Conservation (phyloP, 2,797 vertebrate genomes). For the Poecilia gillii region DNA sequence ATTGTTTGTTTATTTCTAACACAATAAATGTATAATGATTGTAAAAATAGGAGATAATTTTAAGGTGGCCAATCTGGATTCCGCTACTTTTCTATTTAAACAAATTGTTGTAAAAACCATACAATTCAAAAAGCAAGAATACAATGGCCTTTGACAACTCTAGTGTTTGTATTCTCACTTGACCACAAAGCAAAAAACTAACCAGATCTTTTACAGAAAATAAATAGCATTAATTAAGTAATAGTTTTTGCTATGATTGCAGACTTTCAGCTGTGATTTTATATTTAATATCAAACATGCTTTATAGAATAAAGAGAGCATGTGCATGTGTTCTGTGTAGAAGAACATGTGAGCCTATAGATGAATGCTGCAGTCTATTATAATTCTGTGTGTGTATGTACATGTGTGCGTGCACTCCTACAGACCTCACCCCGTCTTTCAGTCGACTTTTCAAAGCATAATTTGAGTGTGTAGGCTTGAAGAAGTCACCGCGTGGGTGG, state of each 20-base stretch:
- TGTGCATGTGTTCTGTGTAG: neutral
- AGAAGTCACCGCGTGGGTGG: slow-evolving; percentile 77
- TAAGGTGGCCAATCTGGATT: neutral
- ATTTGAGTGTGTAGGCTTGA: slow-evolving; percentile 63
- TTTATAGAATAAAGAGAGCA: neutral
- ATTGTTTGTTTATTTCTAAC: neutral
- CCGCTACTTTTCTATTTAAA: neutral
- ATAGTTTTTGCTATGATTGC: neutral
- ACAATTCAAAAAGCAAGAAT: neutral
- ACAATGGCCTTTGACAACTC: neutral
- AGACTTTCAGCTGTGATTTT: neutral
- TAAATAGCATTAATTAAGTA: neutral
- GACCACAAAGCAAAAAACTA: neutral
- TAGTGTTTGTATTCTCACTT: neutral
- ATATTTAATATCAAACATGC: neutral
- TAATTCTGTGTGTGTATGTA: slow-evolving; percentile 8
- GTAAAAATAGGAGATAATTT: neutral
- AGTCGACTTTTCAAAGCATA: slow-evolving; percentile 60
- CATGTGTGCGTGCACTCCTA: slow-evolving; percentile 17
- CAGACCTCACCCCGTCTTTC: slow-evolving; percentile 13
- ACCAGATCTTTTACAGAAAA: neutral
- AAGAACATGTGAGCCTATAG: neutral
- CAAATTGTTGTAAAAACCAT: neutral
- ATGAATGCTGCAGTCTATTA: slow-evolving; percentile 36
- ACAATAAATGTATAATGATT: too few species aligned